Evolutionary conservation across 2,888 invertebrate species (phyloP).

Genomic region (Plagiodera versicolora): DNA sequence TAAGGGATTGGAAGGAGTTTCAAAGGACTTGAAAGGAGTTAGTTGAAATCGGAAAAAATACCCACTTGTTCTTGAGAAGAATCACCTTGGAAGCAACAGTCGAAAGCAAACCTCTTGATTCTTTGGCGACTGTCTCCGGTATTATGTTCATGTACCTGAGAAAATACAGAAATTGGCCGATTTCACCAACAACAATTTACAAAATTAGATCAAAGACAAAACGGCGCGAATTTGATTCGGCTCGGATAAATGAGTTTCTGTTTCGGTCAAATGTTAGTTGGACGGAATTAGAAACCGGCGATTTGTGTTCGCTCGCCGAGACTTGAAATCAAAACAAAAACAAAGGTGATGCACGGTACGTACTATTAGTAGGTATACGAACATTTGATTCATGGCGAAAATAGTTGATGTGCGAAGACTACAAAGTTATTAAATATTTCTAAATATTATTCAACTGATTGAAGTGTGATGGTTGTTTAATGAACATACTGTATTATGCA

Average conservation of each 20-base stretch:
- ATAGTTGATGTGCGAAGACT: no score
- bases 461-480: no score
- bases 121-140: constrained; percentile 70
- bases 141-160: constrained; percentile 64
- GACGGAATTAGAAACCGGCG: not conserved
- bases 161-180: constrained; percentile 16
- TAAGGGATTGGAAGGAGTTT: no score
- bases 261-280: not conserved
- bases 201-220: constrained; percentile 30
- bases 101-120: constrained; percentile 64
- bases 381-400: no score
- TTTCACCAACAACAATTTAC: constrained; percentile 16
- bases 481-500: no score
- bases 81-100: constrained; percentile 65
- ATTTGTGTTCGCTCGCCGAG: not conserved
- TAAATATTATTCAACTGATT: no score
- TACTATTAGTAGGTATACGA: no score
- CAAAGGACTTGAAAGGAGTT: no score
- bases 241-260: constrained; percentile 10
- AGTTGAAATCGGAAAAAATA: no score
- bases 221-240: constrained; percentile 14
- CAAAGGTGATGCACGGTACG: not conserved
- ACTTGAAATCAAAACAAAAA: not conserved
- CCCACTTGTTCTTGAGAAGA: constrained; percentile 56
- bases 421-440: no score